Percentiles rank a stretch among this genome's conserved stretches.
phyloP scores from a whole-genome alignment of 1,140 invertebrate genomes.

The Saccostrea echinata region DNA sequence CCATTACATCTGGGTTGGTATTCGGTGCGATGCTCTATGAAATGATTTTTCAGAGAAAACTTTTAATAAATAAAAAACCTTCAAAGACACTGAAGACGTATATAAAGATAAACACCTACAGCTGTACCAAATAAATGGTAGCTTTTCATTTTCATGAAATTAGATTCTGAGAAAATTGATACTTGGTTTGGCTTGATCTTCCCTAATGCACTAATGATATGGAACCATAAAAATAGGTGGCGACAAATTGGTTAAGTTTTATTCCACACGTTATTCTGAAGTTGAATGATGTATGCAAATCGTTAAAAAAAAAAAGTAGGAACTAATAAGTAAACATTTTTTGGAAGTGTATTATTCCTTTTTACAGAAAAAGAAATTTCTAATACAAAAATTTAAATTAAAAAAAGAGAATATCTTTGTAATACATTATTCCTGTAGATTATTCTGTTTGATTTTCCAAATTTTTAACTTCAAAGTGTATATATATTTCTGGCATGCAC shows the following conservation, averaged over 20 bases:
- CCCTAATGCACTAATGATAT: background rate
- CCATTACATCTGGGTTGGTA: background rate
- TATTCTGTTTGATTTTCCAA: too few species aligned
- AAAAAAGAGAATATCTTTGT: too few species aligned
- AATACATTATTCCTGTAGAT: too few species aligned
- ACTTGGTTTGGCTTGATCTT: background rate
- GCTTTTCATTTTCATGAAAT: background rate
- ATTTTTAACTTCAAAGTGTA: too few species aligned
- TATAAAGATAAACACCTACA: background rate
- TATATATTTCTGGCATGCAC: too few species aligned
- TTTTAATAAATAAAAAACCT: background rate
- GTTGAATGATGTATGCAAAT: too few species aligned
- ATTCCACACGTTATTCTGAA: too few species aligned
- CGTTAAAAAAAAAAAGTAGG: too few species aligned
- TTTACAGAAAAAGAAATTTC: too few species aligned
- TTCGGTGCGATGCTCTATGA: background rate
- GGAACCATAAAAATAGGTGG: background rate
- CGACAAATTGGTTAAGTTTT: background rate
- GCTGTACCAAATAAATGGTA: background rate
- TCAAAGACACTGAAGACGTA: background rate
- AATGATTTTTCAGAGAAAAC: background rate
- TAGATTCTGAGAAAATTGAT: background rate
- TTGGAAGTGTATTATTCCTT: too few species aligned
- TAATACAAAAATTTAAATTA: too few species aligned
- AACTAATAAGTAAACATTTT: too few species aligned